phyloP scores from a whole-genome alignment of 2,888 invertebrate species.

The Entomobrya multifasciata region DNA sequence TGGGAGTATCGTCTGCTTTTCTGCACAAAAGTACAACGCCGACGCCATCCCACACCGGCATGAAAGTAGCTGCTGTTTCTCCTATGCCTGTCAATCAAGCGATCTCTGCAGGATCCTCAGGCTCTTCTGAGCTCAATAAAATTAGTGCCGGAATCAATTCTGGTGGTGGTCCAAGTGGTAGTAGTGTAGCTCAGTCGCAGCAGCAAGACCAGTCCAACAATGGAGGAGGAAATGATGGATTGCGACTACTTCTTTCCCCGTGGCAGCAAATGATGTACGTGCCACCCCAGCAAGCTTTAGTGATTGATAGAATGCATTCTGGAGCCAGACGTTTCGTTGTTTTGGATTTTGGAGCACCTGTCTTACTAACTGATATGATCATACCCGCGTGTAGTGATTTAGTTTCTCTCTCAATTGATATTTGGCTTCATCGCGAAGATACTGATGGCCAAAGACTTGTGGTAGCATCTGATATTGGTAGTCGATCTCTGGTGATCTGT shows the following conservation, averaged over 20 bases:
- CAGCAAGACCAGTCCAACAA: background rate
- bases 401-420: conserved; percentile 87
- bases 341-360: conserved; percentile 93
- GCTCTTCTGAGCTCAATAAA: background rate
- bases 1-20: conserved; percentile 54
- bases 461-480: conserved; percentile 93
- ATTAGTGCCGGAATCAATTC: background rate
- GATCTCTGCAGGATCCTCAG: background rate
- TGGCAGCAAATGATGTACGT: conserved; percentile 90
- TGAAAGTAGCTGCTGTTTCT: conserved; percentile 21
- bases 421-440: conserved; percentile 94
- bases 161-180: background rate
- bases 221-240: conserved; percentile 55
- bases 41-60: background rate
- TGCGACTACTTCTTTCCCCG: conserved; percentile 83
- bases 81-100: background rate
- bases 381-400: conserved; percentile 91
- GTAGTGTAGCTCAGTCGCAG: background rate
- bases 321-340: conserved; percentile 95
- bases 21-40: conserved; percentile 32
- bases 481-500: conserved; percentile 90
- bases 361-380: conserved; percentile 92
- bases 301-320: conserved; percentile 94
- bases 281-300: conserved; percentile 90
- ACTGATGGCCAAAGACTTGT: conserved; percentile 90